phyloP scores from a whole-genome alignment of 1,140 invertebrate genomes.

The Aphelenchoides besseyi region DNA sequence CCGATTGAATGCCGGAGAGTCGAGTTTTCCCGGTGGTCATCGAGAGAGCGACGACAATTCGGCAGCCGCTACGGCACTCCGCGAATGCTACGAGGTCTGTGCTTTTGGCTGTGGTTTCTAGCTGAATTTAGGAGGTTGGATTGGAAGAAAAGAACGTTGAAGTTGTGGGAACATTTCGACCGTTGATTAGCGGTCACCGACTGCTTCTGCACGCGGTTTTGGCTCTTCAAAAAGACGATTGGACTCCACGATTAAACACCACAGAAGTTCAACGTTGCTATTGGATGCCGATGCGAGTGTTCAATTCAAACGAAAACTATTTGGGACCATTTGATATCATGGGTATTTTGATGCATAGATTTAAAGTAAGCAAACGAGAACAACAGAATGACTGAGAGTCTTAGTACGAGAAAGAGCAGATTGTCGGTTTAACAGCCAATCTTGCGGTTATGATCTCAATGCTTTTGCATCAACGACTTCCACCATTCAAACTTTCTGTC shows the following conservation, averaged over 20 bases:
- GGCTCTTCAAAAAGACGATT: neutral
- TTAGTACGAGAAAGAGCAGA: neutral
- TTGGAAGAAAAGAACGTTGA: neutral
- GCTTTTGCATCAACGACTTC: neutral
- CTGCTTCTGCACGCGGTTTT: neutral
- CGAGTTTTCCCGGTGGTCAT: constrained; percentile 3
- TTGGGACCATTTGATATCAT: neutral
- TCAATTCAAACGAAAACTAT: neutral
- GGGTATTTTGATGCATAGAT: neutral
- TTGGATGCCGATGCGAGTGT: neutral
- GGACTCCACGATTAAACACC: neutral
- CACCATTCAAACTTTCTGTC: neutral
- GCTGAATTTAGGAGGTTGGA: neutral
- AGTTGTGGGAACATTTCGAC: neutral
- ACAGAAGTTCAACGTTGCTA: neutral
- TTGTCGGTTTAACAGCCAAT: constrained; percentile 6
- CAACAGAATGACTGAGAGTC: neutral
- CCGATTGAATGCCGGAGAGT: neutral
- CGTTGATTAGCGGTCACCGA: neutral
- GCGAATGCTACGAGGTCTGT: constrained; percentile 2
- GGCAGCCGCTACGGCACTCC: neutral
- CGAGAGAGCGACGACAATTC: neutral
- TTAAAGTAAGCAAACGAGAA: neutral
- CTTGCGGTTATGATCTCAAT: neutral
- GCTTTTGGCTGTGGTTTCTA: neutral